phyloP scores from a whole-genome alignment of 1,140 invertebrate genomes.

The Cydia amplana region DNA sequence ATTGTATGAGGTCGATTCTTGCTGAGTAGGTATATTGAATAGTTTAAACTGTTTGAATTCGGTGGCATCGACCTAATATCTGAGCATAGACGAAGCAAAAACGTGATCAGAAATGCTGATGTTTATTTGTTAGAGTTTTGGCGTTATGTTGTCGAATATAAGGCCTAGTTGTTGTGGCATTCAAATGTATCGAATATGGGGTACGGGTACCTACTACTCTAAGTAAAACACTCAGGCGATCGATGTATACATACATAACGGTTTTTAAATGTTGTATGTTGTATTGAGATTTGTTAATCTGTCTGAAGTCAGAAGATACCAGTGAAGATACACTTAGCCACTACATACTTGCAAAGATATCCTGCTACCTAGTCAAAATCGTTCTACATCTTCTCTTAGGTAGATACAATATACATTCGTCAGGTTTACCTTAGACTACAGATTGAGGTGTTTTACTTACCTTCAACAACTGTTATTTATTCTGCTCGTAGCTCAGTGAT shows the following conservation, averaged over 20 bases:
- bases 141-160: background rate
- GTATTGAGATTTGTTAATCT: too few relatives aligned
- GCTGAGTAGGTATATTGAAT: background rate
- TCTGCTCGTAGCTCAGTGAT: background rate
- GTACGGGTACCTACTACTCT: background rate
- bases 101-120: constrained; percentile 24
- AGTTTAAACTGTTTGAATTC: constrained; percentile 15
- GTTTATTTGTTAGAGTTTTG: constrained; percentile 9
- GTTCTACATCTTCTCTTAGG: too few relatives aligned
- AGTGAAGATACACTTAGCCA: too few relatives aligned
- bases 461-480: background rate
- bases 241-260: too few relatives aligned
- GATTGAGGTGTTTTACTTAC: background rate
- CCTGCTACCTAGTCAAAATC: too few relatives aligned
- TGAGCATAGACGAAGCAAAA: constrained; percentile 25
- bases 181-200: background rate
- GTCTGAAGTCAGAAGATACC: too few relatives aligned
- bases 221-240: too few relatives aligned
- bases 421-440: background rate
- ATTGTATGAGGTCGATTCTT: background rate
- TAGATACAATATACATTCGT: background rate
- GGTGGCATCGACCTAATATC: constrained; percentile 23
- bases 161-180: background rate
- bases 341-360: too few relatives aligned
- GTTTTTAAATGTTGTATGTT: too few relatives aligned